Base-by-base conservation (phyloP, 2,113 vertebrate species). In the Sceloporus undulatus region DNA sequence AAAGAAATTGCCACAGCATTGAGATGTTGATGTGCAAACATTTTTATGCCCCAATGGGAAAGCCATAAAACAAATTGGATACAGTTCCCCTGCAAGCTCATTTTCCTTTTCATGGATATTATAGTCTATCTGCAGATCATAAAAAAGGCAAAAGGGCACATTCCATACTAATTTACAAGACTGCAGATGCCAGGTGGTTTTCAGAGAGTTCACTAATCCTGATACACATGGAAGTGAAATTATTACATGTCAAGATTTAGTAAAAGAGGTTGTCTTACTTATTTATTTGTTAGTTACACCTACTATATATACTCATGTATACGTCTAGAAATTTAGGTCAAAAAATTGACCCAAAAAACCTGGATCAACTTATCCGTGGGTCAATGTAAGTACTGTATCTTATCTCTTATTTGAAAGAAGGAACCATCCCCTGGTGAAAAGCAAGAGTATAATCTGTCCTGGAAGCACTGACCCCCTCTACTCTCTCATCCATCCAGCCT, bases 21-120 rank as follows among this genome's bases (percentile, higher is more conserved):
- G 21, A 52, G 27, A 27, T 52, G 18, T 65, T 56, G 48, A 70
- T 40, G n/a, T 56, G 9, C 59, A 88, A n/a, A 70, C 1, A 70
- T 52, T 18, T 82, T 62, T 73, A 78, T 65, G 21, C 29, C 10
- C 19, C 56, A 75, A 10, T 16, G 27, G 56, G 29, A n/a, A 76
- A 82, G 19, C 18, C 21, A 27, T 79, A 85, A 75, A n/a, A 62
- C 5, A 76, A 82, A 14, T 21, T n/a, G 10, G 29, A 76, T 27
- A 38, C 38, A 70, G 13, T 5, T 52, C 42, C 48, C 25, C 27
- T 54, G 10, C 10, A 59, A 48, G 38, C 38, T 75, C 29, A 68
- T 78, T 25, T 40, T 70, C 42, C 29, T 11, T 56, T 84, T 77
- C 27, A 88, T 84, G 81, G 62, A 84, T 71, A 68, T 42, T 52